Evolutionary conservation across 2,888 invertebrate genomes (phyloP).

Genomic region (Nomada ruficornis): DNA sequence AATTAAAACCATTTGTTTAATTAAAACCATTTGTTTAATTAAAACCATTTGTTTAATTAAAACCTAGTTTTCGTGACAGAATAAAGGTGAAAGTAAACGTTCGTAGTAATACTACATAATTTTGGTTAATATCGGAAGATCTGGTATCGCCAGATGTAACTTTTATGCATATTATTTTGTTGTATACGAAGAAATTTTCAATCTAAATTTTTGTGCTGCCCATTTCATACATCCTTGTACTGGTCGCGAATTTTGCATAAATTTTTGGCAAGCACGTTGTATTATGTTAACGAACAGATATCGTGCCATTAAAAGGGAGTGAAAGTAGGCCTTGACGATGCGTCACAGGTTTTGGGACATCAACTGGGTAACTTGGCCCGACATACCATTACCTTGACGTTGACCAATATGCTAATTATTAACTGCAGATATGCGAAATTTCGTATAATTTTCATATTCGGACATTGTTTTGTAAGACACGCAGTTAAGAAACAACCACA

Average conservation of each 20-base stretch:
- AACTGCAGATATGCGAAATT: neutral
- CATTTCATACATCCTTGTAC: neutral
- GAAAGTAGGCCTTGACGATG: conserved; percentile 36
- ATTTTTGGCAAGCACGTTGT: neutral
- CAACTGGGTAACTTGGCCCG: conserved; percentile 27
- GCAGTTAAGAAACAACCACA: neutral
- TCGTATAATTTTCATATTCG: neutral
- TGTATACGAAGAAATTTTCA: neutral
- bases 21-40: neutral
- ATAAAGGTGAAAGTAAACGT: too few relatives aligned
- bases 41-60: neutral
- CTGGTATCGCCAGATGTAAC: neutral
- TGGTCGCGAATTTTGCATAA: neutral
- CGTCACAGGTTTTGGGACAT: conserved; percentile 29
- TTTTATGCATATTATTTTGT: neutral
- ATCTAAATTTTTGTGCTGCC: neutral
- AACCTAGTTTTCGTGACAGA: too few relatives aligned
- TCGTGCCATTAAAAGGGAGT: conserved; percentile 28
- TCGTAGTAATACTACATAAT: too few relatives aligned
- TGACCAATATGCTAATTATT: conserved; percentile 12
- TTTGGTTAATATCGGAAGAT: neutral
- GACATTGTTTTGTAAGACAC: neutral
- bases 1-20: neutral
- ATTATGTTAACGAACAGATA: conserved; percentile 4
- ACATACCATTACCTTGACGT: conserved; percentile 22